Percentiles rank a stretch among this genome's conserved stretches.
Evolutionary conservation across 2,113 vertebrate genomes (phyloP).

Genomic region (Agelaius phoeniceus): DNA sequence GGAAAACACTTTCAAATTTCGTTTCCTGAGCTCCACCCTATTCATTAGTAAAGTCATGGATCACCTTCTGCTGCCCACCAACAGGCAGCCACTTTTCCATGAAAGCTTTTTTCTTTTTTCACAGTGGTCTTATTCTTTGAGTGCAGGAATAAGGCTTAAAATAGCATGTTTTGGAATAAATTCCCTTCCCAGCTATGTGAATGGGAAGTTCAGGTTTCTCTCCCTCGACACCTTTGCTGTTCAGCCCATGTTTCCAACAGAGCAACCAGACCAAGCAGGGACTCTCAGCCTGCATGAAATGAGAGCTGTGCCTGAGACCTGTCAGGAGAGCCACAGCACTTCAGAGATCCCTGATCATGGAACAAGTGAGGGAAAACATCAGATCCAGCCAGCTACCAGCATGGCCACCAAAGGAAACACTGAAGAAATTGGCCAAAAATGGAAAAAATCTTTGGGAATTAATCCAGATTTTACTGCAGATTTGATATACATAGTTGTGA

Average conservation of each 20-base stretch:
- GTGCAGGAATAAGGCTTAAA: background rate
- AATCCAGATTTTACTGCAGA: background rate
- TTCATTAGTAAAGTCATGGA: background rate
- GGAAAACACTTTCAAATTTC: background rate
- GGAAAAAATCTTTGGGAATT: background rate
- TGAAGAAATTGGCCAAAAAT: slow-evolving; percentile 1
- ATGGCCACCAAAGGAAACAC: slow-evolving; percentile 9
- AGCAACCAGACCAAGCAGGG: background rate
- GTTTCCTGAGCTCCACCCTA: background rate
- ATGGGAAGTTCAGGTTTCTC: background rate
- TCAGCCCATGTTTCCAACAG: background rate
- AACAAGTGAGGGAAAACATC: background rate
- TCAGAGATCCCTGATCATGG: background rate
- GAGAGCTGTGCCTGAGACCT: background rate
- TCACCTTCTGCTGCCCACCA: slow-evolving; percentile 2
- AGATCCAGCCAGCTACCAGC: background rate
- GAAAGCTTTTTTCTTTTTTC: background rate
- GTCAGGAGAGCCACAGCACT: slow-evolving; percentile 1
- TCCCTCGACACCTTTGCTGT: background rate
- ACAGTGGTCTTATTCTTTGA: background rate
- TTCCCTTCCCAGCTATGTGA: background rate
- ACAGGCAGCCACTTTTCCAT: background rate
- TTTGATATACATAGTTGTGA: background rate
- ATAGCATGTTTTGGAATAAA: background rate
- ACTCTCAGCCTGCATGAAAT: background rate